Conservation (phyloP, 2,888 invertebrate species). For the Listrodromus nycthemerus region DNA sequence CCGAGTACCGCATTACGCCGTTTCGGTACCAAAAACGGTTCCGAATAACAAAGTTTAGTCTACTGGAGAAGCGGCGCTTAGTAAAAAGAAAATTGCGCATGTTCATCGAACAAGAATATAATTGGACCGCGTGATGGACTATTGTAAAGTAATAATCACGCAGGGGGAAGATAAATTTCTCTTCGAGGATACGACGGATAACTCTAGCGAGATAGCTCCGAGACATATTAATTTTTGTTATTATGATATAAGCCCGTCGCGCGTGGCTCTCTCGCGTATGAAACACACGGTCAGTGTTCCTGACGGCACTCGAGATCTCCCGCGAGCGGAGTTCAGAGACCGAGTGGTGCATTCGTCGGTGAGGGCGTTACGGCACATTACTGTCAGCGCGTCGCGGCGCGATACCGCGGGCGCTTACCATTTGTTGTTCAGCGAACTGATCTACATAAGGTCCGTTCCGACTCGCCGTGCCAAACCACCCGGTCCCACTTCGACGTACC, state of each 20-base stretch:
- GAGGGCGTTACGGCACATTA: constrained; percentile 59
- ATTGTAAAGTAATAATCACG: constrained; percentile 4
- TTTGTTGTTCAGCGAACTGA: constrained; percentile 17
- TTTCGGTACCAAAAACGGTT: constrained; percentile 29
- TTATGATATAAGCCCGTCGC: constrained; percentile 75
- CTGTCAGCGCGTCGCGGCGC: constrained; percentile 44
- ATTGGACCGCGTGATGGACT: neutral
- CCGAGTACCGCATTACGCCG: constrained; percentile 53
- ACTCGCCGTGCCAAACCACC: neutral
- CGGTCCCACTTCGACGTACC: neutral
- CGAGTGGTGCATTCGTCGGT: constrained; percentile 50
- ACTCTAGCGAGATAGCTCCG: constrained; percentile 34
- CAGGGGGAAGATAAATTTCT: neutral
- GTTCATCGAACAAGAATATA: neutral
- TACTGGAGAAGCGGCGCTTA: neutral
- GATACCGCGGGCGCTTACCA: constrained; percentile 34
- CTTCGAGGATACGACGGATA: constrained; percentile 22
- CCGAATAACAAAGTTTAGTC: constrained; percentile 8
- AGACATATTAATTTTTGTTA: constrained; percentile 63
- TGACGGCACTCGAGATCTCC: constrained; percentile 53
- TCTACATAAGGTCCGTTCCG: constrained; percentile 4
- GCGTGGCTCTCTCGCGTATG: constrained; percentile 53
- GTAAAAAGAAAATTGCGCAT: neutral
- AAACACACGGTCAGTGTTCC: constrained; percentile 65
- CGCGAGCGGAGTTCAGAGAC: constrained; percentile 42